Percentiles rank a stretch among this genome's conserved stretches.
phyloP scores from a whole-genome alignment of 2,797 vertebrate species.

The Tiaroga cobitis region DNA sequence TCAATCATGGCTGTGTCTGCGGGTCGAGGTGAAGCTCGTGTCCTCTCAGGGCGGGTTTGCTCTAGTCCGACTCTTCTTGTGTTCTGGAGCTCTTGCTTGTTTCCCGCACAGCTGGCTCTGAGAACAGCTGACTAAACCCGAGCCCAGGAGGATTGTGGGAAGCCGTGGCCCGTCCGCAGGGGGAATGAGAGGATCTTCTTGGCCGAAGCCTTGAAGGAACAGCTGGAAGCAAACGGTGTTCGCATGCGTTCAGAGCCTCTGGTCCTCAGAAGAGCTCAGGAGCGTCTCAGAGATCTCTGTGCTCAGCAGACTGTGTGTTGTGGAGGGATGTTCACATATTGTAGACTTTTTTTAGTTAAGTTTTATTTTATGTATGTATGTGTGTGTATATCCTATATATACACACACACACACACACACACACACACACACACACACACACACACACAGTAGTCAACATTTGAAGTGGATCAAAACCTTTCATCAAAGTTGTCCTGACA shows the following conservation, averaged over 20 bases:
- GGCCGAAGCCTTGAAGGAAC: slow-evolving; percentile 64
- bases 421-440: no score
- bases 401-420: no score
- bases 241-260: slow-evolving; percentile 40
- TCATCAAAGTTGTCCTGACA: no score
- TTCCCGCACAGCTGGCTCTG: slow-evolving; percentile 74
- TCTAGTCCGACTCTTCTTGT: slow-evolving; percentile 7
- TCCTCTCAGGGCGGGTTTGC: not conserved
- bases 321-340: not conserved
- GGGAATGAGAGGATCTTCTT: slow-evolving; percentile 63
- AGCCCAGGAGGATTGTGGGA: slow-evolving; percentile 63
- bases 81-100: slow-evolving; percentile 60
- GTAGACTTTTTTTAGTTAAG: not conserved
- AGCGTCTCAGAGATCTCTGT: slow-evolving; percentile 38
- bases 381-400: no score
- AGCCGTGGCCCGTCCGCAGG: slow-evolving; percentile 73
- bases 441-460: no score
- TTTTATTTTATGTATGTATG: no score
- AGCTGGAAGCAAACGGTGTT: slow-evolving; percentile 70
- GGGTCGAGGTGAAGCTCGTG: not conserved
- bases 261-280: slow-evolving; percentile 48
- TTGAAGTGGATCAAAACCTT: no score
- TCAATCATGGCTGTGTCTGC: not conserved
- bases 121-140: slow-evolving; percentile 81
- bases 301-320: not conserved